Evolutionary conservation across 2,113 vertebrate genomes (phyloP), one percentile per base, ranked within the genome.

Genomic region (Petroica traversi): DNA sequence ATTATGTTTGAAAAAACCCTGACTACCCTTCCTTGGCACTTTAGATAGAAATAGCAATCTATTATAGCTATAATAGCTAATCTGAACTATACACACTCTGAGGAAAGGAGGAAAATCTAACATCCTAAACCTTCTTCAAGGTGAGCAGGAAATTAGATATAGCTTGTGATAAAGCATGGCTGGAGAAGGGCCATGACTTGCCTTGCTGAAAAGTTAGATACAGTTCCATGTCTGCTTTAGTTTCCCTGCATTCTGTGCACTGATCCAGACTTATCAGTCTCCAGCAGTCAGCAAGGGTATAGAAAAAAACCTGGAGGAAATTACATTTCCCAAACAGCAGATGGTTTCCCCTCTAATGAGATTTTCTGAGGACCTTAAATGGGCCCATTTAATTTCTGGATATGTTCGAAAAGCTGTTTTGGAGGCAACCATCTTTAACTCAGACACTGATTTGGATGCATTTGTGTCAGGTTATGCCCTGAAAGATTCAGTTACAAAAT

Each of bases 361-460:
- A 68, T 73, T 80, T 90, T 91, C 72, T 77, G 54, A 68, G 25
- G 36, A 41, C 4, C 8, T 82, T 78, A 64, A 73, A 85, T n/a
- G 23, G 24, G 5, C 6, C n/a, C 33, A 38, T 80, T 91, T 91
- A n/a, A 69, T 84, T 92, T 90, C 38, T 28, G 25, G 13, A 14
- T 33, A 38, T 34, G 9, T 80, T 76, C 38, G 66, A 66, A 73
- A 72, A 59, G 25, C 10, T 26, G 2, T 54, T 86, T 83, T 91
- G 45, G 23, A 76, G 59, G 7, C 11, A 4, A 24, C 18, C 29
- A 10, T 57, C 67, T 82, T 68, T 26, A 61, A 14, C 19, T 61
- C 1, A 1, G 26, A 75, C 10, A 6, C 17, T 66, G 13, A 34
- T 66, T 57, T 23, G 3, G 0, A 40, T 14, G 14, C 6, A 33